These are phyloP conservation scores for Coreoperca whiteheadi DNA, from an alignment of 2,113 vertebrate species.

Conservation along the genomic window DNA sequence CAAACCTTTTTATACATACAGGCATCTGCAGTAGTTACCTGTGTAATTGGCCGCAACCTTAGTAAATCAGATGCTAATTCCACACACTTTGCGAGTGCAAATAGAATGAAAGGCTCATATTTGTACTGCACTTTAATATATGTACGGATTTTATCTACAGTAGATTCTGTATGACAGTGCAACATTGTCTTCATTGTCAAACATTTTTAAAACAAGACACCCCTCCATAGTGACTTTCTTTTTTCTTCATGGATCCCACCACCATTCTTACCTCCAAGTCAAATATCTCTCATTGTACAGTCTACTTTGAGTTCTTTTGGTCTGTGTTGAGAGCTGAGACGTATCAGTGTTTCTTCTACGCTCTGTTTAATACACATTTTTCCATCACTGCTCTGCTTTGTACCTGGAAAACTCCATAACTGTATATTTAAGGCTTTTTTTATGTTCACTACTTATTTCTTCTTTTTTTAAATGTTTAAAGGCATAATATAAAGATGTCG, in stretches of 20 bases:
- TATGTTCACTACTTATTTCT: neutral
- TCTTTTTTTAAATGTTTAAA: neutral
- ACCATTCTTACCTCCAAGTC: neutral
- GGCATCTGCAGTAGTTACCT: constrained; percentile 1
- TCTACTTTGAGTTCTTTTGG: neutral
- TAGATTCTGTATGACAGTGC: too few species aligned
- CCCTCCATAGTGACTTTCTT: neutral
- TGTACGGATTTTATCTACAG: neutral
- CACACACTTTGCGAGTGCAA: neutral
- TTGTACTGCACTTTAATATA: neutral
- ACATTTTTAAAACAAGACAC: neutral
- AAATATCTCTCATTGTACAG: neutral
- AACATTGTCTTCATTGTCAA: neutral
- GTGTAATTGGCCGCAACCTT: neutral
- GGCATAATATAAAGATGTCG: too few species aligned
- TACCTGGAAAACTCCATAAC: neutral
- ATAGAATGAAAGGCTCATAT: neutral
- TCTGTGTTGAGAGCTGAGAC: neutral
- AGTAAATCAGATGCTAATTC: constrained; percentile 22
- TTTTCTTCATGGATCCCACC: neutral
- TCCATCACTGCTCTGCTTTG: neutral
- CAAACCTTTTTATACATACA: constrained; percentile 7
- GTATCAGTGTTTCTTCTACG: neutral
- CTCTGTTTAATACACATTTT: neutral
- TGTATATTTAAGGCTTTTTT: too few species aligned